phyloP scores from a whole-genome alignment of 2,888 invertebrate species.

The Spilarctia lutea region DNA sequence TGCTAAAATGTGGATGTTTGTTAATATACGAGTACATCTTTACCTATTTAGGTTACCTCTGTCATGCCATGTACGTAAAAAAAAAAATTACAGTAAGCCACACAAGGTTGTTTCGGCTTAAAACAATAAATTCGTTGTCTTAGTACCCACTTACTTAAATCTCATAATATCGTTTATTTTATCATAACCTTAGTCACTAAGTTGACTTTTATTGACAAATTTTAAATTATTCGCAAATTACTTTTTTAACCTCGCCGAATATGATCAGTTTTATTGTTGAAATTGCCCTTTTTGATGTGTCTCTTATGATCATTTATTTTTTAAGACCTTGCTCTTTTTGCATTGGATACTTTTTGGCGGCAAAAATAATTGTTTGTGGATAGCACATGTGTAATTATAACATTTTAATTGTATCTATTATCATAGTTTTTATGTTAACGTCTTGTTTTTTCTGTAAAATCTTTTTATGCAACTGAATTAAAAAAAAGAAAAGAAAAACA shows the following conservation, averaged over 20 bases:
- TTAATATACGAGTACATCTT: too few relatives aligned
- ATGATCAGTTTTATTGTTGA: background rate
- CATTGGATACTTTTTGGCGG: background rate
- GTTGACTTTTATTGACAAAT: background rate
- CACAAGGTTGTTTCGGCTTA: background rate
- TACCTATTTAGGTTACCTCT: too few relatives aligned
- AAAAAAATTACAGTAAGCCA: background rate
- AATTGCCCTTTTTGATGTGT: background rate
- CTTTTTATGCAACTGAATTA: background rate
- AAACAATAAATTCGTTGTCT: background rate
- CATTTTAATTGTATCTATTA: background rate
- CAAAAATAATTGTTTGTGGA: background rate
- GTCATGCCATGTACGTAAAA: too few relatives aligned
- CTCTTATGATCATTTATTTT: background rate
- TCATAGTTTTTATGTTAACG: background rate
- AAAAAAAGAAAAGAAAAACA: background rate
- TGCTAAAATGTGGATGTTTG: too few relatives aligned
- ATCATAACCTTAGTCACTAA: background rate
- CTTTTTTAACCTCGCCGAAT: background rate
- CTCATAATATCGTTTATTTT: background rate
- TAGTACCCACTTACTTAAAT: background rate
- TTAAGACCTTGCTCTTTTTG: background rate
- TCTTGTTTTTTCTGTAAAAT: too few relatives aligned
- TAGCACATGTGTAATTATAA: background rate
- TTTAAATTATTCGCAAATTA: background rate